Evolutionary conservation across 2,113 vertebrate species (phyloP), one percentile per base, ranked within the genome.

Genomic region (Dissostichus mawsoni): DNA sequence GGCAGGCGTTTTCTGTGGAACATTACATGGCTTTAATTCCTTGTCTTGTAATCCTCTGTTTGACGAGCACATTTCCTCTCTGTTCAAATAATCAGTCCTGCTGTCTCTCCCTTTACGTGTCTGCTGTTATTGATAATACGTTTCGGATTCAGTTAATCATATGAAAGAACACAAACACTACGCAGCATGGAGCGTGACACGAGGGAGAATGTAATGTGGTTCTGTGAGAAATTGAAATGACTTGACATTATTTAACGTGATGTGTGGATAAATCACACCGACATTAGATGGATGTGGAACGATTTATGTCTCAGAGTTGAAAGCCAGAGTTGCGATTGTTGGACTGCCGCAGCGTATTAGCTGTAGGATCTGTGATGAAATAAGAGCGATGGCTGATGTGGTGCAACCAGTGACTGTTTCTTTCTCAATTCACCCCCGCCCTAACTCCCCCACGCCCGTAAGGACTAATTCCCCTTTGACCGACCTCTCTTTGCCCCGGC

Each of bases 401-500:
- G 82, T 66, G 61, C 58, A 62, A 84, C 78, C 74, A 18, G 69
- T 2, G 53, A 44, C 53, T 52, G 56, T 20, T 45, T 69, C 76
- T 69, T 25, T 57, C 74, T 77, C 20, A 65, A 73, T 47, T 55
- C 58, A 41, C 0, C 23, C 79, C 45, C 17, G 8, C 17, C 20
- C 23, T 41, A 8, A 41, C 36, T 41, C 7, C 20, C 7, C 45
- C 6, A n/a, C 59, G 20, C 69, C 69, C 62, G 2, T 17, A 44
- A 51, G 78, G 76, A 85, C 74, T 79, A 78, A 86, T 85, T 83
- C 87, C 81, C 76, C 81, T 81, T n/a, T 61, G 73, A 85, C 78
- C 82, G 85, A 84, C 79, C 83, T 56, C 69, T 25, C 68, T 76
- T 72, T 82, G 64, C 67, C 78, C 64, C 41, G 20, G 29, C 29